Conservation (phyloP, 1,140 invertebrate genomes). For the Drosophila navojoa region DNA sequence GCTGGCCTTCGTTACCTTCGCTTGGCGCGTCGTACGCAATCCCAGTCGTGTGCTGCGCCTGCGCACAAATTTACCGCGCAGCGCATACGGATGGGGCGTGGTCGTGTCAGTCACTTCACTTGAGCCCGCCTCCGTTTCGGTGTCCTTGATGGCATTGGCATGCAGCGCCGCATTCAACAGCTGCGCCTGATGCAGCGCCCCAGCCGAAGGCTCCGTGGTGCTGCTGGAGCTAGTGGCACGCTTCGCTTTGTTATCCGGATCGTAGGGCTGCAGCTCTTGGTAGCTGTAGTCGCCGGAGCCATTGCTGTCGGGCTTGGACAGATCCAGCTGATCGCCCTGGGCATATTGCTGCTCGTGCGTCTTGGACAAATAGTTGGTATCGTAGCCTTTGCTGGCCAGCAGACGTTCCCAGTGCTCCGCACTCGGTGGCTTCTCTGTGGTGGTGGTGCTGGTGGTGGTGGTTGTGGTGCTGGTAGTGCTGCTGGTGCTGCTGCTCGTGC, state of each 20-base stretch:
- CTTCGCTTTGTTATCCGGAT: conserved; percentile 45
- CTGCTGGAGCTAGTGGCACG: conserved; percentile 15
- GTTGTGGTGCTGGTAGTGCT: not conserved
- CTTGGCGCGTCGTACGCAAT: conserved; percentile 51
- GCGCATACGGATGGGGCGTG: conserved; percentile 58
- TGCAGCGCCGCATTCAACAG: conserved; percentile 53
- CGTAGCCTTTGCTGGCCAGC: conserved; percentile 67
- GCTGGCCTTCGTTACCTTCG: conserved; percentile 24
- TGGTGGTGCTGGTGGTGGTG: not conserved
- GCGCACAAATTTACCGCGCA: conserved; percentile 68
- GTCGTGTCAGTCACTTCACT: not conserved
- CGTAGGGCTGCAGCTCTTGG: conserved; percentile 34
- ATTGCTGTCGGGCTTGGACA: conserved; percentile 30
- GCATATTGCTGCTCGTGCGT: conserved; percentile 39
- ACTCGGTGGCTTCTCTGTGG: conserved; percentile 9
- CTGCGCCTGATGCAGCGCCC: conserved; percentile 34
- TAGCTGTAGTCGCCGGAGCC: conserved; percentile 45
- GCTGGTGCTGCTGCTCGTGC: conserved; percentile 5
- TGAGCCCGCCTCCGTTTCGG: too few relatives aligned
- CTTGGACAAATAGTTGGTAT: conserved; percentile 58
- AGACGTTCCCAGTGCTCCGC: conserved; percentile 43
- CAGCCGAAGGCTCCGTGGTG: conserved; percentile 6
- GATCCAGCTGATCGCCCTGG: conserved; percentile 32
- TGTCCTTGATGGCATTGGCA: not conserved
- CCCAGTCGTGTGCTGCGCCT: conserved; percentile 44